Evolutionary conservation across 2,888 invertebrate species (phyloP).

Genomic region (Nomada lathburiana): DNA sequence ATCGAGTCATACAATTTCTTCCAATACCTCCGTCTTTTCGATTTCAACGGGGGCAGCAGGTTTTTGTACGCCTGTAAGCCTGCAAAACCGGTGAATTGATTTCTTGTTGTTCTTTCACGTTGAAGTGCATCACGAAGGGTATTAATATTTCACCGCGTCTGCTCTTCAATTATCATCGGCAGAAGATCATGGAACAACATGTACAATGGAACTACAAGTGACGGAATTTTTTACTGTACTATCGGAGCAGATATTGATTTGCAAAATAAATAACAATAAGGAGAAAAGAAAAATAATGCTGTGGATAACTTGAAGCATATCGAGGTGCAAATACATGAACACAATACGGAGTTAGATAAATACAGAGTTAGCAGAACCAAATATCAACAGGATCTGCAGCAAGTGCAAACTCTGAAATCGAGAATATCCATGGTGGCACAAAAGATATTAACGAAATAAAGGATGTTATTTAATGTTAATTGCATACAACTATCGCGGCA

Average conservation of each 20-base stretch:
- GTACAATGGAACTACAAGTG: too few relatives aligned
- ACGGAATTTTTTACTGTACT: too few relatives aligned
- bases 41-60: too few relatives aligned
- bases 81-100: too few relatives aligned
- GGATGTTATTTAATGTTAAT: constrained; percentile 57
- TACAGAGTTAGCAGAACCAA: constrained; percentile 67
- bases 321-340: constrained; percentile 69
- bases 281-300: constrained; percentile 49
- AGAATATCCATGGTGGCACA: constrained; percentile 73
- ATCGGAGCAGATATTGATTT: too few relatives aligned
- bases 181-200: too few relatives aligned
- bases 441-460: constrained; percentile 73
- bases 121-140: too few relatives aligned
- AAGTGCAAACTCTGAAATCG: constrained; percentile 71
- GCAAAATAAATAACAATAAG: too few relatives aligned
- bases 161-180: too few relatives aligned
- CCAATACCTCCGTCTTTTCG: neutral
- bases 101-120: too few relatives aligned
- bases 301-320: constrained; percentile 77
- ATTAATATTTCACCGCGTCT: too few relatives aligned
- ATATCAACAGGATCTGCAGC: constrained; percentile 67
- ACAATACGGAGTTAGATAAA: constrained; percentile 70
- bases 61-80: too few relatives aligned
- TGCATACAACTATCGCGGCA: neutral
- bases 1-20: neutral